Base-by-base conservation (phyloP, 2,888 invertebrate species). In the Campaea margaritaria region DNA sequence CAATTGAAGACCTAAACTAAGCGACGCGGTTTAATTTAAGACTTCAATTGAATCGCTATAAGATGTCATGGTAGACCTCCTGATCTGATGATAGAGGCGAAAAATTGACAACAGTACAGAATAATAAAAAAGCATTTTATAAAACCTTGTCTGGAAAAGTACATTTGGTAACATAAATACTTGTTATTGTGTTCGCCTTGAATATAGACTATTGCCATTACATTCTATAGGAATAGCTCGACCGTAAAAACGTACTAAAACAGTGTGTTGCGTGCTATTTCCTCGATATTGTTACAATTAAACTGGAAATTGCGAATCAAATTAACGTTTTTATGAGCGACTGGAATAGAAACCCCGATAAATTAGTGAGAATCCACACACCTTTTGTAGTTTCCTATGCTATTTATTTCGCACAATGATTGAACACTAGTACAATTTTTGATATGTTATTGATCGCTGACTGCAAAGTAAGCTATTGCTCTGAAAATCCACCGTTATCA, bases 241-340 rank as follows among this genome's bases (percentile, higher is more conserved):
- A 50, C 27, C 57, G 56, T 65, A 60, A 65, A 66, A 66, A 13
- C 9, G 62, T 46, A 66, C 53, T 66, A 62, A 64, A 68, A 49
- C 27, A 34, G 46, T 53, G 62, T 61, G 7, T 64, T 63, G 59
- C 60, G 57, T 62, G 64, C 68, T 46, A 61, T 62, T 54, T 42
- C 48, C 48, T 12, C 62, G 57, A 55, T 61, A 62, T 62, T 63
- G 64, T 54, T 58, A 54, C 48, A 48, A 62, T 62, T 60, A 63
- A 67, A 62, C 55, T 31, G 31, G 49, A 13, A 59, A 52, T 55
- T 50, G 43, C 51, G 53, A 62, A 66, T 68, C 64, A 61, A 51
- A 61, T 62, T 36, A 58, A 60, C 55, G 52, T 59, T 64, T 62
- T 62, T 38, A 61, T 54, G 44, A 51, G 41, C 45, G 47, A 48